A percentile compares a stretch with the other conserved stretches of the same genome.
phyloP scores from a whole-genome alignment of 2,797 vertebrate genomes.

The Aulostomus chinensis region DNA sequence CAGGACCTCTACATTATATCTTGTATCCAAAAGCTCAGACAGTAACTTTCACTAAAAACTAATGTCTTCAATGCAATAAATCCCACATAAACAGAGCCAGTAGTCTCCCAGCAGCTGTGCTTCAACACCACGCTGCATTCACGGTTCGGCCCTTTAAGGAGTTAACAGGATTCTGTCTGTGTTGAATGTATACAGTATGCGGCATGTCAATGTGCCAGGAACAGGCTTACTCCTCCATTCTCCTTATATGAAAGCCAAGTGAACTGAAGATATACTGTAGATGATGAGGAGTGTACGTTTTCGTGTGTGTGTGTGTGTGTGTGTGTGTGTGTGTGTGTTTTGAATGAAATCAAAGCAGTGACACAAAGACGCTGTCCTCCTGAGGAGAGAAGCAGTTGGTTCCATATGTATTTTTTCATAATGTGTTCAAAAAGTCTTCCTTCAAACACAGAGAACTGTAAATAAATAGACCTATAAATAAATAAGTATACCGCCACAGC shows the following conservation, averaged over 20 bases:
- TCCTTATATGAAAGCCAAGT: constrained; percentile 37
- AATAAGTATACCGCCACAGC: too few species aligned
- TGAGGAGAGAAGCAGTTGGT: too few species aligned
- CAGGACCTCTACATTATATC: constrained; percentile 17
- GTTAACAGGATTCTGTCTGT: constrained; percentile 54
- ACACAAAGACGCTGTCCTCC: too few species aligned
- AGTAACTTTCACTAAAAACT: constrained; percentile 52
- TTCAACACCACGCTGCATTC: constrained; percentile 48
- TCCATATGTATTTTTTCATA: too few species aligned
- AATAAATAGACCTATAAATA: too few species aligned
- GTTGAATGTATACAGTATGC: constrained; percentile 43
- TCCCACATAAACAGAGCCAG: constrained; percentile 48
- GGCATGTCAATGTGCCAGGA: constrained; percentile 50
- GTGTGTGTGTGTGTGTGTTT: constrained; percentile 14
- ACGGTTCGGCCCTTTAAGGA: constrained; percentile 45
- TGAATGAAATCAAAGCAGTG: constrained; percentile 26
- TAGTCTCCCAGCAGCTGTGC: constrained; percentile 22
- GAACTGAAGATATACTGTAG: constrained; percentile 27
- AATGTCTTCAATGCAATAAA: constrained; percentile 45
- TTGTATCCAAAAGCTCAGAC: constrained; percentile 35
- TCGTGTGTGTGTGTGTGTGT: background rate
- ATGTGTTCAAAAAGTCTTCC: too few species aligned
- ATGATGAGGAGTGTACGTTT: too few species aligned
- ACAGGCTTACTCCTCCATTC: constrained; percentile 37
- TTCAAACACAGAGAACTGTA: too few species aligned